Percentiles rank a stretch among this genome's conserved stretches.
phyloP scores from a whole-genome alignment of 1,140 invertebrate genomes.

The Macrobrachium rosenbergii region DNA sequence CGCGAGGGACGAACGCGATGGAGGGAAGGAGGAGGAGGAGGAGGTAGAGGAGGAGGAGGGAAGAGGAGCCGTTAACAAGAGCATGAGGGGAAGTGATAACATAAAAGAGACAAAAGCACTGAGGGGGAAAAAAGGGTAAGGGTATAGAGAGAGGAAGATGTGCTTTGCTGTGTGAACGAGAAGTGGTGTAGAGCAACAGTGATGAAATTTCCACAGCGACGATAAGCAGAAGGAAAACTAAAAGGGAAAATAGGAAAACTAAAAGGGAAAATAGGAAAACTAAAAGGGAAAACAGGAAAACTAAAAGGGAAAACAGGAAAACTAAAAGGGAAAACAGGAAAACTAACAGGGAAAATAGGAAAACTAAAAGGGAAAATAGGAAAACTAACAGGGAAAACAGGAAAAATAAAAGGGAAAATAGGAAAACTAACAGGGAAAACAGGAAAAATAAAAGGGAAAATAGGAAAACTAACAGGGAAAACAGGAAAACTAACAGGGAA shows the following conservation, averaged over 20 bases:
- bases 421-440: no score
- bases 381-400: no score
- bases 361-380: no score
- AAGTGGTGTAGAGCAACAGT: neutral
- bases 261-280: neutral
- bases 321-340: neutral
- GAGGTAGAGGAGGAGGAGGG: neutral
- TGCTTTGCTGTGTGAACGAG: neutral
- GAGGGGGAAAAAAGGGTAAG: neutral
- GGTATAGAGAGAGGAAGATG: neutral
- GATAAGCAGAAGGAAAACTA: neutral
- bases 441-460: no score
- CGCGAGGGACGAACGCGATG: neutral
- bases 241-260: no score
- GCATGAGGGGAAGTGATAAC: neutral
- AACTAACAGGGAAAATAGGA: neutral
- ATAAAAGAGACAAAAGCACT: neutral
- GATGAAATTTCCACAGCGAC: neutral
- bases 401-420: no score
- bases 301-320: neutral
- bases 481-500: neutral
- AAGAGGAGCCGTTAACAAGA: neutral
- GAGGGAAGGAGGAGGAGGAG: neutral
- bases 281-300: no score
- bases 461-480: no score